Evolutionary conservation across 2,797 vertebrate genomes (phyloP), one percentile per base, ranked within the genome.

Genomic region (Squalus acanthias): DNA sequence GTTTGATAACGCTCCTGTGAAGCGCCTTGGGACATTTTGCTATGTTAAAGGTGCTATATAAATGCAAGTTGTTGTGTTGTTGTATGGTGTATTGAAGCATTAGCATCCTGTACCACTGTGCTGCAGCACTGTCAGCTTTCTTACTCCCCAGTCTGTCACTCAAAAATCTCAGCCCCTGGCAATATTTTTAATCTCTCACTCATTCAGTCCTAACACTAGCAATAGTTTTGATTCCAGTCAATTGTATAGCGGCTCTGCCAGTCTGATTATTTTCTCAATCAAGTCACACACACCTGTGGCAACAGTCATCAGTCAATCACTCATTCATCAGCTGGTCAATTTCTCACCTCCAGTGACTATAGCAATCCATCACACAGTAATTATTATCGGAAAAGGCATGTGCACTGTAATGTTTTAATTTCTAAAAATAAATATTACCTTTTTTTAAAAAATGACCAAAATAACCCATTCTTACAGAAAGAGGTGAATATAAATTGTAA

Each of bases 121-220:
- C 26, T 33, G 33, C 60, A 65, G 89, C 53, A 65, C 89, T 63
- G 4, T 92, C 60, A 63, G 15, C 17, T 92, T 63, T 92, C 60
- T 65, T 39, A 67, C 1, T 91, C 9, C 12, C 15, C 60, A 63
- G 33, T 65, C 33, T 92, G 63, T 22, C 89, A 92, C 15, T 92
- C 17, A 20, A n/a, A n/a, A 39, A 7, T 39, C 33, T 67, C 63
- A 92, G 60, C 63, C 33, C 17, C n/a, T 92, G 89, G 63, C 89
- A 91, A 91, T 91, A 63, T 63, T 91, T 91, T 60, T 53, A 91
- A 63, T 91, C 88, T 65, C 89, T 92, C 89, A 67, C 1, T 67
- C 29, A 63, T 46, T 82, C 89, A 67, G 33, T 50, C 33, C 15
- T 17, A 92, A 65, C 33, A 67, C 15, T 7, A 92, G 60, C 60